Conservation (phyloP, 1,140 invertebrate species). For the Laupala kohalensis region DNA sequence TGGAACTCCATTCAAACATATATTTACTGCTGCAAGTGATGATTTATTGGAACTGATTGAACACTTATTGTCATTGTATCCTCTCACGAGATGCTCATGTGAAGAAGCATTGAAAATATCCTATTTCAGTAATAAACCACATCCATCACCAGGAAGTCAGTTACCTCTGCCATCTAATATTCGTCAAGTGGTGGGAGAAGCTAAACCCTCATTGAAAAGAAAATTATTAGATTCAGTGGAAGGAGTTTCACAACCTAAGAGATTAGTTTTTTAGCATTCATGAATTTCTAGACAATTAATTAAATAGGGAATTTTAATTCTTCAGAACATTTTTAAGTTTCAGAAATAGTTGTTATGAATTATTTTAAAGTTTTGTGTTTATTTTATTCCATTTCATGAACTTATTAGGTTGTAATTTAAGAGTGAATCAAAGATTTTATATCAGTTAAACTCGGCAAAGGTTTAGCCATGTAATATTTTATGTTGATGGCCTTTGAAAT, state of each 20-base stretch:
- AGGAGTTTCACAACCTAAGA: conserved; percentile 25
- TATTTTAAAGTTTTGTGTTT: too few species aligned
- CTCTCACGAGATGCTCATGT: conserved; percentile 68
- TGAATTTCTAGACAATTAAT: too few species aligned
- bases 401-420: too few species aligned
- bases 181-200: conserved; percentile 37
- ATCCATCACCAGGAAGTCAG: conserved; percentile 64
- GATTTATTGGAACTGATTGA: conserved; percentile 81
- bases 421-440: too few species aligned
- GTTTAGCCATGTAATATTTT: too few species aligned
- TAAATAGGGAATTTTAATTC: too few species aligned
- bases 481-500: too few species aligned
- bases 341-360: too few species aligned
- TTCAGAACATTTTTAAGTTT: too few species aligned
- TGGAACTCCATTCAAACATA: conserved; percentile 70
- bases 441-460: too few species aligned
- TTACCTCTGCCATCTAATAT: conserved; percentile 62
- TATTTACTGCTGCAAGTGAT: conserved; percentile 90
- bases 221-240: conserved; percentile 57
- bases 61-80: conserved; percentile 71
- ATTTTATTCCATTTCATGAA: too few species aligned
- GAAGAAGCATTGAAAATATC: conserved; percentile 67
- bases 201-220: conserved; percentile 58
- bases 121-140: conserved; percentile 80
- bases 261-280: neutral